Evolutionary conservation across 2,888 invertebrate species (phyloP), one percentile per base, ranked within the genome.

Genomic region (Tenthredo mesomela): DNA sequence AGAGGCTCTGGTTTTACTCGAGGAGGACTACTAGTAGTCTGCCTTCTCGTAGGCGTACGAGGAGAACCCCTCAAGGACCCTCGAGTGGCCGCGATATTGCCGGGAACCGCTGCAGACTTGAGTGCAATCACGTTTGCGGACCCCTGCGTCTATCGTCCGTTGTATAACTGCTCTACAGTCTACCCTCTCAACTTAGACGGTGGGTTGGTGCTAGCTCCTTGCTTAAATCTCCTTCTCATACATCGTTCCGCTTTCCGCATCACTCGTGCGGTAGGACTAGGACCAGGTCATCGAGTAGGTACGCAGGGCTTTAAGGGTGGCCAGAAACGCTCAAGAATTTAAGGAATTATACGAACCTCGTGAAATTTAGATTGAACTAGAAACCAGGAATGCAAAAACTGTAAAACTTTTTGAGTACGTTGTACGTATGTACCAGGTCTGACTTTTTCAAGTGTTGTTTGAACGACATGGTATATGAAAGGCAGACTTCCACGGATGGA

Each of bases 51-150:
- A 90, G 88, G 88, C 89, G 89, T 87, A 88, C 88, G 88, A 89
- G 87, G 92, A 91, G 92, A 91, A 91, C 91, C 90, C 65, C 91
- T 92, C 92, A 91, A 93, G 93, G 92, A 89, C 92, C 91, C 93
- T 93, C 91, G 92, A 93, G 92, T 92, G 90, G 91, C 90, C 91
- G 89, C 91, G 92, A 93, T 93, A 93, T 93, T 93, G 93, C 93
- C 89, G 88, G 89, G 88, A 89, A 89, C 89, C 89, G 89, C 89
- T 83, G 85, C 85, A 89, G 90, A 91, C 92, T 93, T 92, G 91
- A 93, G 92, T 92, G 92, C 92, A 93, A 93, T 93, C 91, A 90
- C 89, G 90, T 88, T 47, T 88, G 86, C 85, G 86, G 86, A 88
- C 89, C 82, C 82, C 67, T 82, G 67, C 82, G 82, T 82, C 67